A percentile compares a stretch with the other conserved stretches of the same genome.
Conservation (phyloP, 2,113 vertebrate genomes). For the Plecturocebus donacophilus region DNA sequence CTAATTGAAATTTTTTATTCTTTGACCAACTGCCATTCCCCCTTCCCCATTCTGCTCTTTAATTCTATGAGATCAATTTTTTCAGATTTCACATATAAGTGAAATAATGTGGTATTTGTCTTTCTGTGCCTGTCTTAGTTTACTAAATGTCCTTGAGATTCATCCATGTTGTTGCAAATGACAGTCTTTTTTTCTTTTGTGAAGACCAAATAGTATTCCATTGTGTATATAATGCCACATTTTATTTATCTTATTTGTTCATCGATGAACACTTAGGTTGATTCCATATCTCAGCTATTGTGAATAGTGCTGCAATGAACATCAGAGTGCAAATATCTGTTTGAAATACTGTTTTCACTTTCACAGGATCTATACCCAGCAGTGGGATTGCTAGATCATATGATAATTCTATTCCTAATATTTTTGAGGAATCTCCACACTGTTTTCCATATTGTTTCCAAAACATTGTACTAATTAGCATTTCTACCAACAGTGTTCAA, state of each 20-base stretch:
- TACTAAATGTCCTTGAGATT: too few species aligned
- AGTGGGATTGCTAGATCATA: not conserved
- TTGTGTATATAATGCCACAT: not conserved
- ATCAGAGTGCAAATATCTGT: not conserved
- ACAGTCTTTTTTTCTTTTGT: not conserved
- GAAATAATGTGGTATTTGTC: not conserved
- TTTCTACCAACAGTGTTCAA: not conserved
- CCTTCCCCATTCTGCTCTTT: not conserved
- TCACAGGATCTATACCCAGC: not conserved
- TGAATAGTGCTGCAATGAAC: not conserved
- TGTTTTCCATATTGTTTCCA: not conserved
- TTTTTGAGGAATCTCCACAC: not conserved
- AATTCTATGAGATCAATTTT: not conserved
- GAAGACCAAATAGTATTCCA: not conserved
- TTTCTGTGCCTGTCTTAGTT: not conserved
- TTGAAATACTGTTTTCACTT: not conserved
- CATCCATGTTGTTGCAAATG: not conserved
- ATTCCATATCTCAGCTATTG: not conserved
- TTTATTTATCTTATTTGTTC: not conserved
- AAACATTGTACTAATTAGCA: not conserved
- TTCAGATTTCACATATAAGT: not conserved
- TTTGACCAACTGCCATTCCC: not conserved
- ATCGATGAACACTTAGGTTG: not conserved
- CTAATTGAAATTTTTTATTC: not conserved
- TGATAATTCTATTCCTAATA: not conserved